These are phyloP conservation scores for Meghimatium bilineatum DNA, from an alignment of 2,888 invertebrate species.

Conservation along the genomic window DNA sequence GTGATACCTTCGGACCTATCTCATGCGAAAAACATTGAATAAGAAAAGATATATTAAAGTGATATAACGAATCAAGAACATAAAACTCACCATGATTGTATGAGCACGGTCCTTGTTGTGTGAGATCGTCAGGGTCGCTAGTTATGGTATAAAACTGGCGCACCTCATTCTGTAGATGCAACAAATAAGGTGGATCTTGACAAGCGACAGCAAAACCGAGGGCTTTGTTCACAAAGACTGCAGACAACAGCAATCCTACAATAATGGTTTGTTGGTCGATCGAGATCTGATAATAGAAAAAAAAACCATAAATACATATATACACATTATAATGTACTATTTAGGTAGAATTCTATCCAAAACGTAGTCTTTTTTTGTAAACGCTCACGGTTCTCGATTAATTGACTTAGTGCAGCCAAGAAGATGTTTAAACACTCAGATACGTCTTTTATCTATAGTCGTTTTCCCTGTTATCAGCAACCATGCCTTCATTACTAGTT, in stretches of 20 bases:
- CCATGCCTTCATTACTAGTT: too few relatives aligned
- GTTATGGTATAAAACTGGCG: background rate
- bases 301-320: background rate
- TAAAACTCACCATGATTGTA: background rate
- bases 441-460: too few relatives aligned
- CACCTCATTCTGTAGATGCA: background rate
- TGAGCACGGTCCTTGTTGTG: constrained; percentile 2
- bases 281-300: background rate
- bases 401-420: too few relatives aligned
- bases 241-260: background rate
- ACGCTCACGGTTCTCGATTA: too few relatives aligned
- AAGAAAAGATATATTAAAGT: too few relatives aligned
- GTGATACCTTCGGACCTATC: too few relatives aligned
- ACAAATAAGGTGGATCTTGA: background rate
- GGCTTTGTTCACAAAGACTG: background rate
- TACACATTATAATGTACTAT: background rate
- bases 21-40: too few relatives aligned
- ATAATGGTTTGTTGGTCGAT: background rate
- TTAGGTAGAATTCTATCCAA: too few relatives aligned
- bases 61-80: background rate
- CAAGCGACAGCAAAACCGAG: background rate
- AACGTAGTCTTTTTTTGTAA: too few relatives aligned
- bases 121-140: background rate
- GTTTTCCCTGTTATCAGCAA: too few relatives aligned
- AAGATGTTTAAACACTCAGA: too few relatives aligned